phyloP scores from a whole-genome alignment of 2,888 invertebrate species.

The Mycalesis mineus region DNA sequence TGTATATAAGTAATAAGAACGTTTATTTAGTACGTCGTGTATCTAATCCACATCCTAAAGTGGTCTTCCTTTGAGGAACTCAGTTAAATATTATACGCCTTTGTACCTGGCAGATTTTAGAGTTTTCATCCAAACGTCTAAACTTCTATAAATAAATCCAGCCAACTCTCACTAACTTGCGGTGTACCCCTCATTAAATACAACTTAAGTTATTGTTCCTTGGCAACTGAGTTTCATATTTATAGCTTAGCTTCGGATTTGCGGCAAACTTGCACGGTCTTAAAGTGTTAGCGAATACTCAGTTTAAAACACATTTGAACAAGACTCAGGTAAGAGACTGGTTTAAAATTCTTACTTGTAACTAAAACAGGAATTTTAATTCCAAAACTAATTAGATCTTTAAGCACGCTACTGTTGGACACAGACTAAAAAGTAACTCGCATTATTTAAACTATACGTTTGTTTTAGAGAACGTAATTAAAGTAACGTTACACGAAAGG shows the following conservation, averaged over 20 bases:
- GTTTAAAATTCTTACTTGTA: too few relatives aligned
- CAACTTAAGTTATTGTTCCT: constrained; percentile 46
- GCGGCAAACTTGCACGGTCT: constrained; percentile 20
- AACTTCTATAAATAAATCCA: constrained; percentile 42
- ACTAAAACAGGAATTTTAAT: not conserved
- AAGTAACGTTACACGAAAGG: not conserved
- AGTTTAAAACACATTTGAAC: not conserved
- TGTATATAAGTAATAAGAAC: too few relatives aligned
- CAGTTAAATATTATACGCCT: not conserved
- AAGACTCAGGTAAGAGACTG: not conserved
- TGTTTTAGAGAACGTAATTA: constrained; percentile 1
- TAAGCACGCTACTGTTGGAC: not conserved
- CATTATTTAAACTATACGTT: not conserved
- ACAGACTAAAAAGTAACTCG: not conserved
- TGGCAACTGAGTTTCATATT: constrained; percentile 37
- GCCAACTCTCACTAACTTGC: constrained; percentile 32
- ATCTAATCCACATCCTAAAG: too few relatives aligned
- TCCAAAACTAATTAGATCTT: not conserved
- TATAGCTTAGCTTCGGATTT: constrained; percentile 32
- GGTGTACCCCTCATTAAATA: constrained; percentile 44
- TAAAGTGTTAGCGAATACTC: constrained; percentile 12
- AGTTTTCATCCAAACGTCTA: constrained; percentile 1
- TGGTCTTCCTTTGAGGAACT: not conserved
- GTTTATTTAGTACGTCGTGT: too few relatives aligned
- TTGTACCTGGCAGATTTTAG: not conserved